phyloP scores from a whole-genome alignment of 2,888 invertebrate species.

The Argyra leucocephala region DNA sequence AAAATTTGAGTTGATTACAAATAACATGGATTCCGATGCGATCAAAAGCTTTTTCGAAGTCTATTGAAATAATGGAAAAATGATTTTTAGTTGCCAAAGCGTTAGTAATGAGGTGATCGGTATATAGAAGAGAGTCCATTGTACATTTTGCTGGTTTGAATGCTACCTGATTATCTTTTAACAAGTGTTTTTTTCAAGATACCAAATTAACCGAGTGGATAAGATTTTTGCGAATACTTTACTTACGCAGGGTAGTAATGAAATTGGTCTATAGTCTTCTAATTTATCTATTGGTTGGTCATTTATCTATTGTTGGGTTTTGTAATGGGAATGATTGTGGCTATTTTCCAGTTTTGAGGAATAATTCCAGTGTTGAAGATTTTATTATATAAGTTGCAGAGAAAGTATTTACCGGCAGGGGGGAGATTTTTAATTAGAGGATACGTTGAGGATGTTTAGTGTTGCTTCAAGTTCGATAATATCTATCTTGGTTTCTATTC shows the following conservation, averaged over 20 bases:
- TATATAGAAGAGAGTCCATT: no score
- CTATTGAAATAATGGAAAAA: slow-evolving; percentile 1
- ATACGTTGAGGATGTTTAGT: no score
- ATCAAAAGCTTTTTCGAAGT: slow-evolving; percentile 1
- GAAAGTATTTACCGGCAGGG: no score
- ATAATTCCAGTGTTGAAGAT: no score
- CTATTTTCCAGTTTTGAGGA: no score
- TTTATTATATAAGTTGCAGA: no score
- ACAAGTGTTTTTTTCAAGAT: neutral
- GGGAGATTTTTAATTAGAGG: no score
- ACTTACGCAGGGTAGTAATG: neutral
- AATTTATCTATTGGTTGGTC: neutral
- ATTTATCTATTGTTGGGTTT: slow-evolving; percentile 8
- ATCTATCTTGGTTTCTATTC: no score
- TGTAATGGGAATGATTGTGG: no score
- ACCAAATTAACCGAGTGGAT: neutral
- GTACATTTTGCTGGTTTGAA: neutral
- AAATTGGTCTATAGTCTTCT: slow-evolving; percentile 4
- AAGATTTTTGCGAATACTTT: neutral
- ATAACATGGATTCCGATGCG: neutral
- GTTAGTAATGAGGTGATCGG: no score
- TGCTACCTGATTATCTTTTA: slow-evolving; percentile 1
- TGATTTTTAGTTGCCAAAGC: neutral
- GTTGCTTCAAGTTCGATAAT: no score
- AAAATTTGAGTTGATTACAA: no score